These are phyloP conservation scores for Protosalanx chinensis DNA, from an alignment of 2,797 vertebrate species.

Conservation along the genomic window DNA sequence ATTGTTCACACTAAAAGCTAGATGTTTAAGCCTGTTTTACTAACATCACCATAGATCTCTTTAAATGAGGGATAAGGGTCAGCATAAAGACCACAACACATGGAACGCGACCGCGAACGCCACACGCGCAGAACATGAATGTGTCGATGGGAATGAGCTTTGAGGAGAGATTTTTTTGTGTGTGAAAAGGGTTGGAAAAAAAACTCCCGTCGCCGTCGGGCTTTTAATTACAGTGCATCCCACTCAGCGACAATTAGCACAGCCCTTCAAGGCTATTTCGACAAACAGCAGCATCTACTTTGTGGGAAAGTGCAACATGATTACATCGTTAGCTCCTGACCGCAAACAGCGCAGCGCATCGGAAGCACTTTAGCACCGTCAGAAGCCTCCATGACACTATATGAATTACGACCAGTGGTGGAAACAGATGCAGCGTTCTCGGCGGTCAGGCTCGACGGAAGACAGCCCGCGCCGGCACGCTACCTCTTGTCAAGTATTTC, in stretches of 20 bases:
- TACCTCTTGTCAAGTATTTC: not conserved
- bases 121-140: too few species aligned
- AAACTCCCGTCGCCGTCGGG: not conserved
- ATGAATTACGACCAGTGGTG: constrained; percentile 33
- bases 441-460: constrained; percentile 5
- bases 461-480: not conserved
- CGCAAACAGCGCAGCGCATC: constrained; percentile 23
- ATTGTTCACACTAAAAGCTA: too few species aligned
- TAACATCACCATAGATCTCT: too few species aligned
- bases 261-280: constrained; percentile 18
- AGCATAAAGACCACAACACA: too few species aligned
- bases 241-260: constrained; percentile 17
- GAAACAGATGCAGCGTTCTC: not conserved
- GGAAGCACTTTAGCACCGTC: constrained; percentile 15
- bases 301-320: constrained; percentile 30
- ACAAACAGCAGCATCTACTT: constrained; percentile 24
- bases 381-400: not conserved
- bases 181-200: too few species aligned
- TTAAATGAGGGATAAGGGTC: too few species aligned
- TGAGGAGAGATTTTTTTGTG: too few species aligned
- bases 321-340: constrained; percentile 30
- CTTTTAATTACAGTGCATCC: constrained; percentile 28
- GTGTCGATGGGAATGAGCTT: too few species aligned
- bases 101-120: too few species aligned
- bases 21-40: too few species aligned